Evolutionary conservation across 2,888 invertebrate genomes (phyloP), one percentile per base, ranked within the genome.

Genomic region (Sericinus montela): DNA sequence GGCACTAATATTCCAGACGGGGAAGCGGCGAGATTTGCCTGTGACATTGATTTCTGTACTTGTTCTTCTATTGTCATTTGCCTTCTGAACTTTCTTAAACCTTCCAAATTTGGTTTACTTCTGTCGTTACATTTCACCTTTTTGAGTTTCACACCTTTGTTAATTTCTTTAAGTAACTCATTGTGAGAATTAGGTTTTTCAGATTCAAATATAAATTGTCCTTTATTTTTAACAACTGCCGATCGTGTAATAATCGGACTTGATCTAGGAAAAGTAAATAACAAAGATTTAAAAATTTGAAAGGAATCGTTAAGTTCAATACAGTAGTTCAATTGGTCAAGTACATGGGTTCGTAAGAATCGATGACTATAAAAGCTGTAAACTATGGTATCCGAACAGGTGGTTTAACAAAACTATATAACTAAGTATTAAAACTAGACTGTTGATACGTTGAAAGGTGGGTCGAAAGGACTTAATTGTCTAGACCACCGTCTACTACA

Each of bases 11-110:
- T 30, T 43, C 87, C 85, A 1, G 88, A 87, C n/a, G 86, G 83
- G 0, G 87, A 85, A 0, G 79, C 90, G 37, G 91, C 91, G 30
- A 92, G 80, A 57, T 90, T 89, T 0, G 91, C 88, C 62, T 91
- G 94, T 4, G 94, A 94, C 80, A 93, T 93, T 0, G 94, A 94
- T 72, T 96, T 96, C 62, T 94, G 94, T 38, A 95, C 93, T 80
- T 96, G 95, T 71, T 97, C 96, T 69, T 97, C 97, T 59, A 96
- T 95, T 1, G 97, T 97, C 92, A 96, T 92, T 77, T 97, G 97
- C 65, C 96, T 90, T 48, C 97, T 91, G 83, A 97, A 96, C 79
- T 96, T 97, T 47, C 96, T 91, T 57, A 97, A 83, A 51, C 97
- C 97, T 64, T 93, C 94, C 55, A 97, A 78, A 56, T 94, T 91